These are phyloP conservation scores for Notarius quadriscutis DNA, from an alignment of 2,113 vertebrate genomes.

Conservation along the genomic window DNA sequence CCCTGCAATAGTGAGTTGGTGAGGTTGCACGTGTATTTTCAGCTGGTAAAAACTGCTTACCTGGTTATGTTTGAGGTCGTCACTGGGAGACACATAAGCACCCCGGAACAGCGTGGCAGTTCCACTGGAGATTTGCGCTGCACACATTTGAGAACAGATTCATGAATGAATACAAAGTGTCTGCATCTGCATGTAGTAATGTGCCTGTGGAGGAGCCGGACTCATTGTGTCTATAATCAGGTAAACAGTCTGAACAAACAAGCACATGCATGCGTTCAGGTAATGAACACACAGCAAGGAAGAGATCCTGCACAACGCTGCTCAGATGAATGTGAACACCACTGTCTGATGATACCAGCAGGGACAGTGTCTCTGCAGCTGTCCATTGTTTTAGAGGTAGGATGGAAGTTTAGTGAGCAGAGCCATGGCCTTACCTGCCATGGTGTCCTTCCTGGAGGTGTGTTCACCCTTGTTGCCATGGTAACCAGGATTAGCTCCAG, in stretches of 20 bases:
- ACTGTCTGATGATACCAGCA: not conserved
- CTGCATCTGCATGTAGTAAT: not conserved
- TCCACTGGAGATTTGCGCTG: constrained; percentile 87
- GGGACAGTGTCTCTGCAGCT: not conserved
- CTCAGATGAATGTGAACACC: not conserved
- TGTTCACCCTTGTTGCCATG: constrained; percentile 93
- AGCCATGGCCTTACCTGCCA: constrained; percentile 78
- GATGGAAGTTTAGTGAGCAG: not conserved
- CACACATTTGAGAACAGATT: constrained; percentile 29
- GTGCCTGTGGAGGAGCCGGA: not conserved
- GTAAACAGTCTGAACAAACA: not conserved
- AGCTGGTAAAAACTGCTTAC: constrained; percentile 61
- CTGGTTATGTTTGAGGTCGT: constrained; percentile 98
- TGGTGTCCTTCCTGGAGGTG: constrained; percentile 92
- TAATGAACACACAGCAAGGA: not conserved
- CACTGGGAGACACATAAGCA: constrained; percentile 90
- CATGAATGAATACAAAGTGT: constrained; percentile 1
- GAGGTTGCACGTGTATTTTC: not conserved
- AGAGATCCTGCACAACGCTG: not conserved
- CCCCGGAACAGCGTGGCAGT: constrained; percentile 94
- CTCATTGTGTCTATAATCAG: constrained; percentile 7
- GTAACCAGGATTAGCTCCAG: constrained; percentile 88
- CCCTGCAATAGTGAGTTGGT: not conserved
- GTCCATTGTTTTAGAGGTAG: too few species aligned
- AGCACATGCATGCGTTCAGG: not conserved